A percentile compares a stretch with the other conserved stretches of the same genome.
Evolutionary conservation across 1,140 invertebrate genomes (phyloP).

Genomic region (Catajapyx aquilonaris): DNA sequence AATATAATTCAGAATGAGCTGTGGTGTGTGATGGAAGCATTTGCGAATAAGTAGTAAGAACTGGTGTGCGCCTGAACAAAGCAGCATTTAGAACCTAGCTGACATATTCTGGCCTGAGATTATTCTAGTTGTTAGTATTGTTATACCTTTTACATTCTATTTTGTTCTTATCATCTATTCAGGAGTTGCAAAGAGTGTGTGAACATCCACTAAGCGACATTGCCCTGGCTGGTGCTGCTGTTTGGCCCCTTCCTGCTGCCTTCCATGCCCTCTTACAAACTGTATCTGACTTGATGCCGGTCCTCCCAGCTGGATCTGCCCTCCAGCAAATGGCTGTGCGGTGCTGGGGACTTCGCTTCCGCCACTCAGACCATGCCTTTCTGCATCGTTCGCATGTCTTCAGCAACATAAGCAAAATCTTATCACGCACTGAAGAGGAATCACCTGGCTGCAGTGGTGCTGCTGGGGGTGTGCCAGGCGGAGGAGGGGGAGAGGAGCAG

Average conservation of each 20-base stretch:
- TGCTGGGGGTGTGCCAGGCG: too few relatives aligned
- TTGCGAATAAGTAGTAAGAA: too few relatives aligned
- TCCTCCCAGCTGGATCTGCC: constrained; percentile 64
- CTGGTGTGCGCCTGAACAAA: too few relatives aligned
- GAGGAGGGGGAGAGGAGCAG: too few relatives aligned
- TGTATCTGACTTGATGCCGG: constrained; percentile 78
- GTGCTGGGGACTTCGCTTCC: constrained; percentile 81
- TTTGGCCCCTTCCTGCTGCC: constrained; percentile 51
- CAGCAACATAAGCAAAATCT: constrained; percentile 86
- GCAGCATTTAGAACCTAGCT: too few relatives aligned
- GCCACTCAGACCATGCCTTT: constrained; percentile 72
- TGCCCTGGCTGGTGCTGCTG: constrained; percentile 53
- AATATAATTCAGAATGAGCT: too few relatives aligned
- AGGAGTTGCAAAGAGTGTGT: constrained; percentile 34
- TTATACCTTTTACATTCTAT: too few relatives aligned
- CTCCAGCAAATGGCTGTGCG: constrained; percentile 78
- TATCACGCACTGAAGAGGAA: constrained; percentile 76
- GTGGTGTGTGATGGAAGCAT: too few relatives aligned
- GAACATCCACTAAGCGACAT: constrained; percentile 67
- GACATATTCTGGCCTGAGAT: background rate
- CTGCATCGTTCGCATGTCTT: constrained; percentile 86
- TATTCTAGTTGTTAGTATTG: constrained; percentile 1
- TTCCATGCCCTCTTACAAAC: constrained; percentile 80
- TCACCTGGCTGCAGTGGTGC: background rate
- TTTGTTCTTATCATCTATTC: too few relatives aligned